Percentiles rank a stretch among this genome's conserved stretches.
Conservation (phyloP, 2,113 vertebrate species). For the Sander vitreus region DNA sequence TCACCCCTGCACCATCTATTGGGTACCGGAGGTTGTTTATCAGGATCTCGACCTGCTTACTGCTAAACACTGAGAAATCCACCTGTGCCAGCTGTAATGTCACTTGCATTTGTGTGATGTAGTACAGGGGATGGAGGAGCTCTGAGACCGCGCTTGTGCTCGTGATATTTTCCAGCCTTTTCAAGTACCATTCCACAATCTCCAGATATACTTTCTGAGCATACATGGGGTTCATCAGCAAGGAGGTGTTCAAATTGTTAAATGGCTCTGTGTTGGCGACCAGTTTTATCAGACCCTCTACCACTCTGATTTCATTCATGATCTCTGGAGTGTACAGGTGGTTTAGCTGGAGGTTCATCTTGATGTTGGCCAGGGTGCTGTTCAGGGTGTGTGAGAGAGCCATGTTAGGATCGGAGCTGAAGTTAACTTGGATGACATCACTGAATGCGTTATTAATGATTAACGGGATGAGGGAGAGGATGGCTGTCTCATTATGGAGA, state of each 20-base stretch:
- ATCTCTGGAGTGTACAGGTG: conserved; percentile 68
- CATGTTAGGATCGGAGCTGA: conserved; percentile 36
- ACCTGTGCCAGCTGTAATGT: conserved; percentile 55
- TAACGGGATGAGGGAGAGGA: conserved; percentile 62
- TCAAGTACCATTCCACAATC: conserved; percentile 80
- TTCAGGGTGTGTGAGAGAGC: conserved; percentile 48
- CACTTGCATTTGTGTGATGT: conserved; percentile 73
- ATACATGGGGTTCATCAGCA: conserved; percentile 34
- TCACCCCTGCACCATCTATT: conserved; percentile 67
- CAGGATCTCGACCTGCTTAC: conserved; percentile 60
- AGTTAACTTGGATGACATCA: conserved; percentile 38
- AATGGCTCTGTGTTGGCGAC: conserved; percentile 51
- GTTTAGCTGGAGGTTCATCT: conserved; percentile 68
- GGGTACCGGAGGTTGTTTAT: conserved; percentile 63
- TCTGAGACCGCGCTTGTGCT: conserved; percentile 57
- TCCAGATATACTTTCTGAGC: conserved; percentile 62
- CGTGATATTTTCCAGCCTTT: conserved; percentile 74
- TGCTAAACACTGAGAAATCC: conserved; percentile 65
- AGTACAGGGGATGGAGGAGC: conserved; percentile 68
- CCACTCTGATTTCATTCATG: conserved; percentile 71
- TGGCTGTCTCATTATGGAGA: conserved; percentile 49
- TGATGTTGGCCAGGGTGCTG: conserved; percentile 65
- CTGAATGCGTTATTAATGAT: conserved; percentile 56
- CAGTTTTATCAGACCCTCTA: conserved; percentile 76
- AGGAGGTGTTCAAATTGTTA: conserved; percentile 54